These are phyloP conservation scores for Tipula unca DNA, from an alignment of 2,888 invertebrate genomes.

Conservation along the genomic window DNA sequence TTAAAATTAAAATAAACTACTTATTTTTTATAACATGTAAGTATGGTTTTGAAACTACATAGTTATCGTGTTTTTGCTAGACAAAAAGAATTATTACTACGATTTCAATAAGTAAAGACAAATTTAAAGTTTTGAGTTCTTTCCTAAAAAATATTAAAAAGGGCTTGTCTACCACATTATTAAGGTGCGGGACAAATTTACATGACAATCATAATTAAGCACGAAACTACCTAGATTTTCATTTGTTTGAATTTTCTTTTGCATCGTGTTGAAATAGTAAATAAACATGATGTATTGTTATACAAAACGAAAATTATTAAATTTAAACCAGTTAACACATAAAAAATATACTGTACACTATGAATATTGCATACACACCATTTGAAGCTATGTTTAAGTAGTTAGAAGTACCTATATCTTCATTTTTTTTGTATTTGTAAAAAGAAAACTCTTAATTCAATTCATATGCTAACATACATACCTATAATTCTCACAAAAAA, in stretches of 20 bases:
- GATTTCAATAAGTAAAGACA: background rate
- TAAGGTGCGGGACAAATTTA: background rate
- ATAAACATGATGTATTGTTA: background rate
- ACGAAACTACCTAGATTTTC: background rate
- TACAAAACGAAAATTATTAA: background rate
- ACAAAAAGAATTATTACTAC: background rate
- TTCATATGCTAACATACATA: slow-evolving; percentile 4
- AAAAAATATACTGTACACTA: too few species aligned
- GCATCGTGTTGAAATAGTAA: background rate
- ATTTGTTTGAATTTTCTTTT: background rate
- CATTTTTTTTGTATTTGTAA: background rate
- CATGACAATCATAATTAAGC: background rate
- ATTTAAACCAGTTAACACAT: too few species aligned
- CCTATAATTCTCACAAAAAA: background rate
- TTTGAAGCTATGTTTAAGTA: background rate
- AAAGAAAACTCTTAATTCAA: background rate
- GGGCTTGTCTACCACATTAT: background rate
- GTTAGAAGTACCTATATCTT: too few species aligned
- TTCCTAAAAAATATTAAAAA: background rate
- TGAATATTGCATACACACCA: background rate
- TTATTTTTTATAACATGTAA: background rate
- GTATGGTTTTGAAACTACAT: background rate
- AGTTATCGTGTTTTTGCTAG: background rate
- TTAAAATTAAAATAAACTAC: background rate
- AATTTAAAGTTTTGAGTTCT: background rate